Evolutionary conservation across 1,140 invertebrate genomes (phyloP).

Genomic region (Drosophila sp.): DNA sequence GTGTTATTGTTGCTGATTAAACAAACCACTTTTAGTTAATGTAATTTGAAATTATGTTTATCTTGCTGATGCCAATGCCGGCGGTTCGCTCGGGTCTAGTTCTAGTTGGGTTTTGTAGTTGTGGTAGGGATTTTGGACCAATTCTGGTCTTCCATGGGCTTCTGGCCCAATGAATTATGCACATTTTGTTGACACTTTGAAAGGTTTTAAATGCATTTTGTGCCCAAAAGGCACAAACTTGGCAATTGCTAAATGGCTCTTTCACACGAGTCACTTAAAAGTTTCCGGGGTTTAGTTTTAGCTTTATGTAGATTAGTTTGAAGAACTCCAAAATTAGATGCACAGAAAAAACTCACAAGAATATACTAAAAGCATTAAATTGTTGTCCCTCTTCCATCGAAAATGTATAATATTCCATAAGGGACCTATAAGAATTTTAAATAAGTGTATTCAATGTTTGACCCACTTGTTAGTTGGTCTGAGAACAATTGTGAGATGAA

Average conservation of each 20-base stretch:
- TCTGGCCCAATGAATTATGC: conserved; percentile 16
- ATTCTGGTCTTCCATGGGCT: neutral
- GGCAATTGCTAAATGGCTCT: conserved; percentile 18
- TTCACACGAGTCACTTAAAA: conserved; percentile 16
- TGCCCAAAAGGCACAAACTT: conserved; percentile 7
- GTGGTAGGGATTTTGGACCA: neutral
- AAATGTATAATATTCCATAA: neutral
- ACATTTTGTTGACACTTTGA: conserved; percentile 35
- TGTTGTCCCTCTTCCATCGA: neutral
- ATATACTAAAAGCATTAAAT: neutral
- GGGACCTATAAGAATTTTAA: neutral
- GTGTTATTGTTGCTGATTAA: conserved; percentile 50
- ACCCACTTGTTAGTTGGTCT: too few species aligned
- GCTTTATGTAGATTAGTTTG: conserved; percentile 9
- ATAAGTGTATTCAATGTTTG: neutral
- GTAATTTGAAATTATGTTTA: conserved; percentile 48
- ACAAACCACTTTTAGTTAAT: conserved; percentile 36
- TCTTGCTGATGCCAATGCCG: conserved; percentile 19
- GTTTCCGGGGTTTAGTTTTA: neutral
- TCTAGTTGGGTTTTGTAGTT: neutral
- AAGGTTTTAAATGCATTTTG: conserved; percentile 28
- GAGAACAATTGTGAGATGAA: too few species aligned
- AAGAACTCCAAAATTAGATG: neutral
- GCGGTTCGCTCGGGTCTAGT: conserved; percentile 13
- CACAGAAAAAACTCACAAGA: neutral